phyloP scores from a whole-genome alignment of 2,888 invertebrate species.

The Loripinus fragilis region DNA sequence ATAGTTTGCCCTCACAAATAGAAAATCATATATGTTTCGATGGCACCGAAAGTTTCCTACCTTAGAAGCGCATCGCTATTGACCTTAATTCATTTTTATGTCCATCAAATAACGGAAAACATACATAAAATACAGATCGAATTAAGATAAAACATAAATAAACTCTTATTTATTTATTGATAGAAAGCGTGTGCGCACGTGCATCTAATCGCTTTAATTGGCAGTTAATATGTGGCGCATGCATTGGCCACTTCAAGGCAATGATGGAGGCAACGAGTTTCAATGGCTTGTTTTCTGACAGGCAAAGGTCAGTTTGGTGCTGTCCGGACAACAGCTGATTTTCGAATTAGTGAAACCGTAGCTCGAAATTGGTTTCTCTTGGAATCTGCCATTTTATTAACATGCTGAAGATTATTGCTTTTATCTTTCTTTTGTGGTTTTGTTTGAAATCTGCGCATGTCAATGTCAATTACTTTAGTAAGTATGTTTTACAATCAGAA shows the following conservation, averaged over 20 bases:
- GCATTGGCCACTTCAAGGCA: not conserved
- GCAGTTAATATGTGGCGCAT: constrained; percentile 6
- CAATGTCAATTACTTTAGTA: constrained; percentile 6
- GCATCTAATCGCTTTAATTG: constrained; percentile 21
- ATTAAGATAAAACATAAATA: not conserved
- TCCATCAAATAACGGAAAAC: not conserved
- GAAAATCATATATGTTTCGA: no score
- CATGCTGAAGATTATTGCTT: constrained; percentile 14
- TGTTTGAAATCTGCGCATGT: constrained; percentile 13
- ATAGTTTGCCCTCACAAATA: no score
- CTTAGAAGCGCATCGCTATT: no score
- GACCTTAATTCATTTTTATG: no score
- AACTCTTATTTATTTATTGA: constrained; percentile 15
- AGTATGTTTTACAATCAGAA: constrained; percentile 9
- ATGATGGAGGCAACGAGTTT: not conserved
- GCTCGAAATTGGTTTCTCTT: constrained; percentile 9
- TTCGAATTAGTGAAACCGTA: constrained; percentile 10
- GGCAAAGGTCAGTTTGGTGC: not conserved
- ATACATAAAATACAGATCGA: not conserved
- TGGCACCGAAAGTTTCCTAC: no score
- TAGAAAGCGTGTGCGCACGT: constrained; percentile 18
- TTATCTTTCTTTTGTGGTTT: constrained; percentile 13
- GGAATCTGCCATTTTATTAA: constrained; percentile 13
- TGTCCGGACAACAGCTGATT: constrained; percentile 6
- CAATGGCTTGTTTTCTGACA: not conserved